Evolutionary conservation across 2,888 invertebrate species (phyloP).

Genomic region (Drosophila pegasa): DNA sequence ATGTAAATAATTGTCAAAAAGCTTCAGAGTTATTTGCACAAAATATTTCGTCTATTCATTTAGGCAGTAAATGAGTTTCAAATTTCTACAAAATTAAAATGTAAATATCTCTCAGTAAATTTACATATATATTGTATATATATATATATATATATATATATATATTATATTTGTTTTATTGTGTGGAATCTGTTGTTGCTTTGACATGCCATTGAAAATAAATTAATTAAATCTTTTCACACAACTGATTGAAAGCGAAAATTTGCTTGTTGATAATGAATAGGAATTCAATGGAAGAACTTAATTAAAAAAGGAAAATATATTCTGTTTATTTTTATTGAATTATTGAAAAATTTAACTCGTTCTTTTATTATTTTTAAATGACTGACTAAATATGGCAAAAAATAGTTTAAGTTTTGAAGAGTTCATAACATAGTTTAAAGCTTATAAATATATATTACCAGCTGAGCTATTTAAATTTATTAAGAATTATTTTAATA

Average conservation of each 20-base stretch:
- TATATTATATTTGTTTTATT: not conserved
- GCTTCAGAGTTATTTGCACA: conserved; percentile 19
- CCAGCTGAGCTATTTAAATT: too few relatives aligned
- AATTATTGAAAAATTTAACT: not conserved
- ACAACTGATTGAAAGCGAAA: not conserved
- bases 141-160: not conserved
- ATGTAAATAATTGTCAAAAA: conserved; percentile 41
- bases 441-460: too few relatives aligned
- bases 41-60: conserved; percentile 19
- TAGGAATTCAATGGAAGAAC: not conserved
- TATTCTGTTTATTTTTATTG: not conserved
- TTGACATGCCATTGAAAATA: not conserved
- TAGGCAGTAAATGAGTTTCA: conserved; percentile 4
- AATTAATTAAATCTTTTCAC: not conserved
- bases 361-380: too few relatives aligned
- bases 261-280: not conserved
- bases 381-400: too few relatives aligned
- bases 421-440: too few relatives aligned
- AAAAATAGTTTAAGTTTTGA: too few relatives aligned
- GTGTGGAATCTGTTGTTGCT: not conserved
- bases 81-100: conserved; percentile 3
- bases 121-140: not conserved
- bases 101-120: not conserved
- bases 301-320: not conserved
- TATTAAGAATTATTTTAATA: too few relatives aligned